These are phyloP conservation scores for Orcinus orca DNA, from an alignment of 2,113 vertebrate genomes.

Conservation along the genomic window DNA sequence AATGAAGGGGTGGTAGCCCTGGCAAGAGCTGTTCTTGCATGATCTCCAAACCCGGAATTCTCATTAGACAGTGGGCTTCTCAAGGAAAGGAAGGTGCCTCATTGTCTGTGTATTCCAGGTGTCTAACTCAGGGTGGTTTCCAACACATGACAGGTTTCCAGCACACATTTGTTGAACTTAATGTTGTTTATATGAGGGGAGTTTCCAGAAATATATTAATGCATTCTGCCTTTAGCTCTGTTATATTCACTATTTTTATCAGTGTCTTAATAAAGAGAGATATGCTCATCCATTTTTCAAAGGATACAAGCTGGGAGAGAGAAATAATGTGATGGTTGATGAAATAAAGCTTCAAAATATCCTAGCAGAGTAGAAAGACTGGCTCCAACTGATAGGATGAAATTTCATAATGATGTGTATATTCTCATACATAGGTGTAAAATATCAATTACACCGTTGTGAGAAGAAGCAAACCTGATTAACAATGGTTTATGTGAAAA, in stretches of 20 bases:
- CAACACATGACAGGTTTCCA: not conserved
- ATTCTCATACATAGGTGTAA: not conserved
- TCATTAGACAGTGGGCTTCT: not conserved
- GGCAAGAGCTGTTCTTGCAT: not conserved
- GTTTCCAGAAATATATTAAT: not conserved
- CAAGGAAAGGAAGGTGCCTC: not conserved
- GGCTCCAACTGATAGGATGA: not conserved
- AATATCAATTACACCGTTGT: not conserved
- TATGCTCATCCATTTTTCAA: conserved; percentile 1
- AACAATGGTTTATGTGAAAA: not conserved
- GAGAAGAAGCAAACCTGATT: not conserved
- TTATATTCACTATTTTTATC: conserved; percentile 1
- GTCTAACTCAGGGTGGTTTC: not conserved
- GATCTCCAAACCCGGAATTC: not conserved
- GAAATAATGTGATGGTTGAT: not conserved
- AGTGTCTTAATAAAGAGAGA: not conserved
- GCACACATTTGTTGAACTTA: not conserved
- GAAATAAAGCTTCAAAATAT: conserved; percentile 29
- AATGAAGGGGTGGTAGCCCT: not conserved
- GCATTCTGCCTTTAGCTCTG: not conserved
- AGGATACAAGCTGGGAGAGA: not conserved
- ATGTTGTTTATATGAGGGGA: not conserved
- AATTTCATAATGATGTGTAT: not conserved
- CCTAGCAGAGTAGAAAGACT: not conserved
- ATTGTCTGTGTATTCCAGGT: not conserved